Conservation (phyloP, 2,113 vertebrate genomes). For the Natator depressus region DNA sequence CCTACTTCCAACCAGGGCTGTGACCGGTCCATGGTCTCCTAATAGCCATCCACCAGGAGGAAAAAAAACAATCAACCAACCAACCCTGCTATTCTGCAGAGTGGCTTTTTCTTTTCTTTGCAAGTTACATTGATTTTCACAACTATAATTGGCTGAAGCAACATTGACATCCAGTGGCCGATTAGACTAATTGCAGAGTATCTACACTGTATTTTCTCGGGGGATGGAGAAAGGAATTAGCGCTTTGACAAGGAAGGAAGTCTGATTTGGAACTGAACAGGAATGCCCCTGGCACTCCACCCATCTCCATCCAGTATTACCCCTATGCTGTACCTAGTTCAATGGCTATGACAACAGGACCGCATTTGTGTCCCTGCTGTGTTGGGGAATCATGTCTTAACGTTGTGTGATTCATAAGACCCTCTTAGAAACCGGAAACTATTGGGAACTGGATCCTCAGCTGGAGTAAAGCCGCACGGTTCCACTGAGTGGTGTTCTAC, state of each 20-base stretch:
- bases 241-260: background rate
- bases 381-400: background rate
- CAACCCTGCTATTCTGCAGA: background rate
- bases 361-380: background rate
- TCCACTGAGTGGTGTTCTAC: too few species aligned
- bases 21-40: background rate
- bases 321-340: background rate
- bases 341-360: background rate
- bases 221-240: background rate
- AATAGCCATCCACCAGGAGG: background rate
- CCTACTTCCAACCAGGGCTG: background rate
- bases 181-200: slow-evolving; percentile 76
- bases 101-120: background rate
- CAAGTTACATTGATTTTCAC: background rate
- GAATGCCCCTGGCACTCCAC: background rate
- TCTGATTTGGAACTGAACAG: background rate
- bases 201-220: background rate
- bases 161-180: slow-evolving; percentile 85
- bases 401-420: rapidly evolving
- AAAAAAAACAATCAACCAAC: slow-evolving; percentile 15
- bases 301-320: too few species aligned
- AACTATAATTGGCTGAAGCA: slow-evolving; percentile 74
- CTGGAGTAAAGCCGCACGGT: background rate
- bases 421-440: rapidly evolving
- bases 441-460: rapidly evolving